Conservation (phyloP, 2,888 invertebrate genomes). For the Masnerella sp. region DNA sequence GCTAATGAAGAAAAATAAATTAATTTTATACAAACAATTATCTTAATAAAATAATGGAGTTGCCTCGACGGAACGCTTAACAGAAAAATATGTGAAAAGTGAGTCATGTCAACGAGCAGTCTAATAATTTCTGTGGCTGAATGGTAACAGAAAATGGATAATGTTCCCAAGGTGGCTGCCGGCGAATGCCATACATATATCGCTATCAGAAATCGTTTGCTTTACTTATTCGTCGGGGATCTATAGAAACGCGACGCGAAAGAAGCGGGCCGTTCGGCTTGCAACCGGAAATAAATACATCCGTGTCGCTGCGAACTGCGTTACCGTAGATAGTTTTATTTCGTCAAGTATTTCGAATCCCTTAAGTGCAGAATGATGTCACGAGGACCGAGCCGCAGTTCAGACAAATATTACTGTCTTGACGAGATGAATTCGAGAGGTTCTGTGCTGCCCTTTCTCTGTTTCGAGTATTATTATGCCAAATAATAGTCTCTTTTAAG, state of each 20-base stretch:
- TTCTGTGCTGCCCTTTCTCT: not conserved
- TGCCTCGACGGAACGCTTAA: too few relatives aligned
- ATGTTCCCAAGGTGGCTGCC: constrained; percentile 63
- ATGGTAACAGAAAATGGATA: constrained; percentile 66
- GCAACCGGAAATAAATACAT: constrained; percentile 49
- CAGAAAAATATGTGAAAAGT: too few relatives aligned
- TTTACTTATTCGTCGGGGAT: constrained; percentile 59
- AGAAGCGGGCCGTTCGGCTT: constrained; percentile 43
- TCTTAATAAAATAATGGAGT: too few relatives aligned
- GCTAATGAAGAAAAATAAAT: too few relatives aligned
- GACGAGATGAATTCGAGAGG: constrained; percentile 22
- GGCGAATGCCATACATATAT: constrained; percentile 67
- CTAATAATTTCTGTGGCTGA: constrained; percentile 53
- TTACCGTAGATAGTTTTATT: constrained; percentile 39
- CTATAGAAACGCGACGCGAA: constrained; percentile 48
- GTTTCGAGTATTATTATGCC: constrained; percentile 4
- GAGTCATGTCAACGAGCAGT: too few relatives aligned
- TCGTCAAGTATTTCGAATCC: constrained; percentile 29
- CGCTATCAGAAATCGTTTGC: constrained; percentile 64
- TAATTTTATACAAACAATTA: too few relatives aligned
- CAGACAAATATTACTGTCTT: constrained; percentile 31
- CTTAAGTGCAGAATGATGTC: constrained; percentile 44
- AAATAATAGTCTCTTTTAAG: too few relatives aligned
- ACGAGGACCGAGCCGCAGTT: constrained; percentile 20
- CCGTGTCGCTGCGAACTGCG: constrained; percentile 16